Conservation (phyloP, 2,888 invertebrate species). For the Theodoxus fluviatilis region DNA sequence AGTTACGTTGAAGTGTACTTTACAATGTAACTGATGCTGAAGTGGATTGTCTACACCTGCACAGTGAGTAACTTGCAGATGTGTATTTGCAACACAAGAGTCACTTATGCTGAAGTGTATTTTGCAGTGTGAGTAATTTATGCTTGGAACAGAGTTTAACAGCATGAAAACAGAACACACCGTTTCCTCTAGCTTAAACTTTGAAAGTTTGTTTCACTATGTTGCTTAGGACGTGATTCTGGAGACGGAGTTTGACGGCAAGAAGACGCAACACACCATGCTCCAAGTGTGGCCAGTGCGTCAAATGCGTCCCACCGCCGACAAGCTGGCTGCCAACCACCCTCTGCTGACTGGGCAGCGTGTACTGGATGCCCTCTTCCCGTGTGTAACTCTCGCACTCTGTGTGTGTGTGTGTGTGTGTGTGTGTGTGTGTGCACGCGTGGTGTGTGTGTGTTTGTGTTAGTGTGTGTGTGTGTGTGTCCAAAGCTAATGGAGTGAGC, state of each 20-base stretch:
- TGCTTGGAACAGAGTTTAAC: no score
- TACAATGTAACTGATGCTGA: no score
- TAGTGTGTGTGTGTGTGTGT: no score
- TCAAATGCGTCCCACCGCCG: conserved; percentile 93
- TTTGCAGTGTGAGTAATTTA: no score
- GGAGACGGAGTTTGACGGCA: conserved; percentile 98
- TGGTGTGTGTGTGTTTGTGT: no score
- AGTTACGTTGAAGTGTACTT: no score
- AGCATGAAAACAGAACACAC: no score
- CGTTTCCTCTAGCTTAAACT: not conserved
- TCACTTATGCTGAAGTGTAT: no score
- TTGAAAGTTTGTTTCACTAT: not conserved
- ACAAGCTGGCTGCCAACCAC: conserved; percentile 98
- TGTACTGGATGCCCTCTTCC: conserved; percentile 97
- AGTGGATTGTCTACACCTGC: no score
- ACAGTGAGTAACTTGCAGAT: no score
- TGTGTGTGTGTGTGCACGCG: not conserved
- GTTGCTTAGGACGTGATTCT: conserved; percentile 83
- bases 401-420: not conserved
- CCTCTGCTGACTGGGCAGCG: conserved; percentile 98
- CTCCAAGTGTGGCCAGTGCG: conserved; percentile 99
- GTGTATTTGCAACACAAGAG: no score
- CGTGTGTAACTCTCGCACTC: conserved; percentile 71
- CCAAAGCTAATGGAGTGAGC: not conserved
- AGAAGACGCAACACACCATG: conserved; percentile 90